Evolutionary conservation across 1,140 invertebrate species (phyloP).

Genomic region (Heliconius himera): DNA sequence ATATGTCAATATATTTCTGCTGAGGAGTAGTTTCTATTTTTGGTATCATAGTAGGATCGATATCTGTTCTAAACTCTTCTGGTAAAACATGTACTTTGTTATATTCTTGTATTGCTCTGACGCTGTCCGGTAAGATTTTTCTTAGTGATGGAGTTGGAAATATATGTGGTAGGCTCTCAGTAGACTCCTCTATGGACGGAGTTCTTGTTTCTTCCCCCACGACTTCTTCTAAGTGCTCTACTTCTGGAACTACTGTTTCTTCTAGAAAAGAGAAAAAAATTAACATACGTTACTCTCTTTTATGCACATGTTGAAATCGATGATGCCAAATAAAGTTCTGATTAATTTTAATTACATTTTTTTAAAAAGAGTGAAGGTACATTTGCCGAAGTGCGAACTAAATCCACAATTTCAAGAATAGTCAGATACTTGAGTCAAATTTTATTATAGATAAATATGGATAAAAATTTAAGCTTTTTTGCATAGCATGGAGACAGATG

Average conservation of each 20-base stretch:
- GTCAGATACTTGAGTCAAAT: too few relatives aligned
- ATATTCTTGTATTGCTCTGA: slow-evolving; percentile 53
- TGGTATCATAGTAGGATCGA: slow-evolving; percentile 62
- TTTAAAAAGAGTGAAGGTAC: too few relatives aligned
- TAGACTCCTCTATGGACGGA: background rate
- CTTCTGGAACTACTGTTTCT: slow-evolving; percentile 21
- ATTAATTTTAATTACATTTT: too few relatives aligned
- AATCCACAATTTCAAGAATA: too few relatives aligned
- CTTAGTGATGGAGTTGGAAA: slow-evolving; percentile 2
- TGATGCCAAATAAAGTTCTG: too few relatives aligned
- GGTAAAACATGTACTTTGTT: slow-evolving; percentile 68
- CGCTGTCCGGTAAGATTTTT: slow-evolving; percentile 53
- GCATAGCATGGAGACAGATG: too few relatives aligned
- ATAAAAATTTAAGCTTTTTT: too few relatives aligned
- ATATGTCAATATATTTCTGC: slow-evolving; percentile 63
- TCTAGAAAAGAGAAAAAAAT: background rate
- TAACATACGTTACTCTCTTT: too few relatives aligned
- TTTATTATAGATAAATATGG: too few relatives aligned
- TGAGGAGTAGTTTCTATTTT: slow-evolving; percentile 56
- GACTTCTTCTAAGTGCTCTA: slow-evolving; percentile 35
- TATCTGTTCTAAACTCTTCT: slow-evolving; percentile 56
- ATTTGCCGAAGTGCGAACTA: too few relatives aligned
- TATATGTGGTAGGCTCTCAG: background rate
- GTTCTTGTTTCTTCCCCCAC: slow-evolving; percentile 35
- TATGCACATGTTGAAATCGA: too few relatives aligned